These are phyloP conservation scores for Podarcis muralis DNA, from an alignment of 2,113 vertebrate species.

Conservation along the genomic window DNA sequence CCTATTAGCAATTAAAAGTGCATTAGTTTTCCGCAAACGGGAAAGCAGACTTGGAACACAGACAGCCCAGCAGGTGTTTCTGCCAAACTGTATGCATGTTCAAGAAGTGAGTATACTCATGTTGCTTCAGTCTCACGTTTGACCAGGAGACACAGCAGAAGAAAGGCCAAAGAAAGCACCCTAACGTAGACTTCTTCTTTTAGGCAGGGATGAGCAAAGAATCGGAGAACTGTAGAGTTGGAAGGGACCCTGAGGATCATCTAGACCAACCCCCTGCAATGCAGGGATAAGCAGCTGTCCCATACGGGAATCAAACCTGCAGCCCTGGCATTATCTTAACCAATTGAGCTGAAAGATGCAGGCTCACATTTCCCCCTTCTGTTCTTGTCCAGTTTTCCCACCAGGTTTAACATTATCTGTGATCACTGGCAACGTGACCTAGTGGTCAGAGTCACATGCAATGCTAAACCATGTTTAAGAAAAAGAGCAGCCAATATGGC, in stretches of 20 bases:
- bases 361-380: background rate
- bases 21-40: background rate
- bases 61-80: background rate
- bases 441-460: background rate
- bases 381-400: background rate
- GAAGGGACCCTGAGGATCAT: too few relatives aligned
- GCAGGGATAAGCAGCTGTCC: too few relatives aligned
- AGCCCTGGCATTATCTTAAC: too few relatives aligned
- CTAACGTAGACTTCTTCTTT: background rate
- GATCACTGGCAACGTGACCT: background rate
- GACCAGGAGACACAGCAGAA: background rate
- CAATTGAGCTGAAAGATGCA: too few relatives aligned
- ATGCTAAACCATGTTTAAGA: background rate
- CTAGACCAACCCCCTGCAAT: too few relatives aligned
- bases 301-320: too few relatives aligned
- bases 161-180: background rate
- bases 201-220: too few relatives aligned
- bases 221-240: too few relatives aligned
- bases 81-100: background rate
- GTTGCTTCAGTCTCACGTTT: background rate
- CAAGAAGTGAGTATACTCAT: background rate
- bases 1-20: background rate
- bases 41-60: background rate
- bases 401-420: background rate
- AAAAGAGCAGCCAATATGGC: too few relatives aligned